These are phyloP conservation scores for Mirounga angustirostris DNA, from an alignment of 2,113 vertebrate species.

Conservation along the genomic window DNA sequence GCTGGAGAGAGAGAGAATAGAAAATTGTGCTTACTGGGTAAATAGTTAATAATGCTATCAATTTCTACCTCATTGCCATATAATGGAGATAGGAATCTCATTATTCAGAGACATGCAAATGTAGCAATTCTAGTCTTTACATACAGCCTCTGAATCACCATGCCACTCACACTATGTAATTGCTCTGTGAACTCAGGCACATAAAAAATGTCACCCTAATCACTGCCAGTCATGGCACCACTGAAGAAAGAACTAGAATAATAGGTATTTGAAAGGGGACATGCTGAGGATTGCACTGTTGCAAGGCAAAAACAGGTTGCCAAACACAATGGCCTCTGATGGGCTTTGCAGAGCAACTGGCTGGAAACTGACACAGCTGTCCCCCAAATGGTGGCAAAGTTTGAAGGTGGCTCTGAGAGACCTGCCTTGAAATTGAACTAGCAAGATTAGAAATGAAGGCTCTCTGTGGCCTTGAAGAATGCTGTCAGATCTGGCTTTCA, in stretches of 20 bases:
- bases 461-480: not conserved
- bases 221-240: not conserved
- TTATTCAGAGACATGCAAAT: conserved; percentile 71
- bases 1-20: not conserved
- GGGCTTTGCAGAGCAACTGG: conserved; percentile 27
- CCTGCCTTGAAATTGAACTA: not conserved
- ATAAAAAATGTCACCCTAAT: conserved; percentile 43
- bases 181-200: conserved; percentile 65
- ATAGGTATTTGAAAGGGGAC: conserved; percentile 24
- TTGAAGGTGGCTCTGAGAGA: not conserved
- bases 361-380: not conserved
- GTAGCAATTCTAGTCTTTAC: conserved; percentile 54
- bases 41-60: conserved; percentile 57
- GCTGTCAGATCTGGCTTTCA: not conserved
- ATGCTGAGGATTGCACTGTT: conserved; percentile 26
- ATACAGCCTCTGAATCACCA: conserved; percentile 58
- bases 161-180: conserved; percentile 20
- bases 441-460: not conserved
- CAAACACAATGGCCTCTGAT: not conserved
- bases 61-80: conserved; percentile 27
- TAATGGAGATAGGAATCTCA: conserved; percentile 65
- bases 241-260: conserved; percentile 37
- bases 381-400: not conserved
- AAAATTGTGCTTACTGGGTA: conserved; percentile 60
- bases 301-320: not conserved